Conservation (phyloP, 2,888 invertebrate species). For the Perizoma affinitatum region DNA sequence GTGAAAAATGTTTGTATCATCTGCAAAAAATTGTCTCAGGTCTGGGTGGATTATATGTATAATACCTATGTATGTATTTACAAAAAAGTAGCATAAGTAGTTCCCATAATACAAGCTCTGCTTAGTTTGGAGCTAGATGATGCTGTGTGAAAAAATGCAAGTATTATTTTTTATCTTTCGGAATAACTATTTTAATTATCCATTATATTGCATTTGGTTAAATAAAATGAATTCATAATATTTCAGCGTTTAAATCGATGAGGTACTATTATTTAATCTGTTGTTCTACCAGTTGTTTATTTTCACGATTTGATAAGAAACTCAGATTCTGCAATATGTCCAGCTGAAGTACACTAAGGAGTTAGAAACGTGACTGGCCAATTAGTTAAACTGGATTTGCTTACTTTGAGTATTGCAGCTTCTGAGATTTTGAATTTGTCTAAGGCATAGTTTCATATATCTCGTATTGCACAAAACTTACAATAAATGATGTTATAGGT, state of each 20-base stretch:
- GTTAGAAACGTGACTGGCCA: constrained; percentile 41
- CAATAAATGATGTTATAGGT: neutral
- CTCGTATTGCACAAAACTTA: neutral
- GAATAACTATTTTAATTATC: too few species aligned
- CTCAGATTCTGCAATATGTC: constrained; percentile 61
- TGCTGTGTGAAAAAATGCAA: too few species aligned
- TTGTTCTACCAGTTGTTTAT: constrained; percentile 49
- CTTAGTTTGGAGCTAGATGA: too few species aligned
- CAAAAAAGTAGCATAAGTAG: too few species aligned
- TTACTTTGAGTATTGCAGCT: constrained; percentile 27
- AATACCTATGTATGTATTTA: too few species aligned
- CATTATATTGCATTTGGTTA: too few species aligned
- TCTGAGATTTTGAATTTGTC: constrained; percentile 17
- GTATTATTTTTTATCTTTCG: too few species aligned
- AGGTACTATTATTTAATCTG: constrained; percentile 15
- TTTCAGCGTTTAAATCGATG: neutral
- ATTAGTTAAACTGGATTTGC: constrained; percentile 38
- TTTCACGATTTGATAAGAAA: constrained; percentile 69
- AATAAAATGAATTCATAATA: too few species aligned
- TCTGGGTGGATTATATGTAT: too few species aligned
- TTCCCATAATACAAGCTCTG: too few species aligned
- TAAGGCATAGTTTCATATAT: constrained; percentile 9
- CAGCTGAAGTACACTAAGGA: constrained; percentile 45
- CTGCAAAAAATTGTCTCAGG: too few species aligned
- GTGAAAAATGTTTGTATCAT: too few species aligned